These are phyloP conservation scores for Drosophila ficusphila DNA, from an alignment of 1,140 invertebrate genomes.

Conservation along the genomic window DNA sequence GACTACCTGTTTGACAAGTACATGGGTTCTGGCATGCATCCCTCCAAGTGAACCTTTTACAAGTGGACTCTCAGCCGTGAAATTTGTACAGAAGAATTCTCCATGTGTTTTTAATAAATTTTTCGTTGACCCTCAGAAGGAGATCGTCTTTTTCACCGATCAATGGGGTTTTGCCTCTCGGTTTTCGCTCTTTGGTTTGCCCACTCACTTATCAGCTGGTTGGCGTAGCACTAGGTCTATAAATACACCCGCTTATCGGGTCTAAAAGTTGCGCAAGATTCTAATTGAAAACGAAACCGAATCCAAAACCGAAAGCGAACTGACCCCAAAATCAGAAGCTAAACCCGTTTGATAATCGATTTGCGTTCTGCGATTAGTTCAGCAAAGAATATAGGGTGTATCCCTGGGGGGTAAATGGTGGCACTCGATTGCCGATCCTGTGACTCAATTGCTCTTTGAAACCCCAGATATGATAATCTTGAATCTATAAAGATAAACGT, in stretches of 20 bases:
- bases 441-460: neutral
- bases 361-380: neutral
- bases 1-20: conserved; percentile 90
- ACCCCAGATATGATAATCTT: neutral
- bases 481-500: neutral
- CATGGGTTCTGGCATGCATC: conserved; percentile 38
- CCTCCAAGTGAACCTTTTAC: neutral
- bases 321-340: neutral
- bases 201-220: conserved; percentile 41
- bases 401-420: neutral
- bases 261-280: conserved; percentile 23
- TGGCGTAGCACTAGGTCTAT: conserved; percentile 32
- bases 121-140: neutral
- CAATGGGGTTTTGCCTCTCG: too few relatives aligned
- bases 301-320: neutral
- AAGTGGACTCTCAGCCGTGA: neutral
- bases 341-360: conserved; percentile 1
- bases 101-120: neutral
- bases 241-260: conserved; percentile 65
- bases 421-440: neutral
- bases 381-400: neutral
- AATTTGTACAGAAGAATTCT: neutral
- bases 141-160: neutral
- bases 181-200: too few relatives aligned
- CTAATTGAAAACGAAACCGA: conserved; percentile 34